Conservation (phyloP, 2,797 vertebrate species). For the Eulemur rubriventer region DNA sequence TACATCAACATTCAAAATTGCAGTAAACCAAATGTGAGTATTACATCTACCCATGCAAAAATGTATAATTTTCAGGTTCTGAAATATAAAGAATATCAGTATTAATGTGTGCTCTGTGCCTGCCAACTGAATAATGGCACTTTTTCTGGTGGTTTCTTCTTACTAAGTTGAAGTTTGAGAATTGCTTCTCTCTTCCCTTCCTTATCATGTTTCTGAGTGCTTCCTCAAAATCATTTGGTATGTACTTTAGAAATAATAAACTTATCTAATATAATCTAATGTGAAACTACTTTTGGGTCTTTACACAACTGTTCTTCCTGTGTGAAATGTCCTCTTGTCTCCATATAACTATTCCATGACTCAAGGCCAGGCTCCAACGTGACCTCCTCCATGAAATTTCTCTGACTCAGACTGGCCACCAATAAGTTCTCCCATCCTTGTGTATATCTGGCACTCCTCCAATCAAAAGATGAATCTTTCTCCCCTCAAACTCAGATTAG, state of each 20-base stretch:
- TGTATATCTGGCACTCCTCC: neutral
- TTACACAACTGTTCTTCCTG: conserved; percentile 23
- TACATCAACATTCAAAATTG: neutral
- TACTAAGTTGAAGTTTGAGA: conserved; percentile 48
- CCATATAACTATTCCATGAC: neutral
- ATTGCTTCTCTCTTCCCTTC: conserved; percentile 33
- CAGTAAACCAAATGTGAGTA: conserved; percentile 24
- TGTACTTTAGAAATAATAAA: conserved; percentile 30
- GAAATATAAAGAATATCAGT: neutral
- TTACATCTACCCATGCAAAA: conserved; percentile 16
- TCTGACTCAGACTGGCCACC: neutral
- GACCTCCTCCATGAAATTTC: neutral
- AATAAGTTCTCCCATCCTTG: conserved; percentile 21
- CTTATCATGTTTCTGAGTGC: conserved; percentile 17
- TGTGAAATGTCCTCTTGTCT: conserved; percentile 6
- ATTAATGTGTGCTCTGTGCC: neutral
- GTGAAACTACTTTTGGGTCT: conserved; percentile 19
- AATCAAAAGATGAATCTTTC: conserved; percentile 22
- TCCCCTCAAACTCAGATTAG: neutral
- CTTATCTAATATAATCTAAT: conserved; percentile 15
- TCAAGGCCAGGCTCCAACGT: neutral
- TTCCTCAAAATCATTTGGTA: conserved; percentile 55
- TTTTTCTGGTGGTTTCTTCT: conserved; percentile 20
- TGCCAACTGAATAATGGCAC: conserved; percentile 4
- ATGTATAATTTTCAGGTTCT: conserved; percentile 4